These are phyloP conservation scores for Allacma fusca DNA, from an alignment of 2,888 invertebrate species.

Conservation along the genomic window DNA sequence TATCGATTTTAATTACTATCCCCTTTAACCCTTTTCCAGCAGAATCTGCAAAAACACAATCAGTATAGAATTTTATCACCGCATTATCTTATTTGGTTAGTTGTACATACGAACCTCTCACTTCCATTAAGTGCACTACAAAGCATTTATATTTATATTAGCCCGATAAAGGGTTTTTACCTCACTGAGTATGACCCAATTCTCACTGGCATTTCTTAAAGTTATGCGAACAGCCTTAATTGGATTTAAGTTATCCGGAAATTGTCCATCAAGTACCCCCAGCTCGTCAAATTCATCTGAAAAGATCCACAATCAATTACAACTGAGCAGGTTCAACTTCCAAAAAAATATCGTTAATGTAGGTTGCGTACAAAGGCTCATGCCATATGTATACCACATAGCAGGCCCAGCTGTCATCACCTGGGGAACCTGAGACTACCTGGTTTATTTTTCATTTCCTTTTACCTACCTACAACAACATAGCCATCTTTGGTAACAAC, in stretches of 20 bases:
- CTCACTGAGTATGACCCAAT: constrained; percentile 93
- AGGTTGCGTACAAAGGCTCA: no score
- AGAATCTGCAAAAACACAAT: constrained; percentile 14
- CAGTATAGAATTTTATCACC: background rate
- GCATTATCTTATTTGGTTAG: background rate
- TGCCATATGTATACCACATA: no score
- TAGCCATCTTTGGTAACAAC: constrained; percentile 73
- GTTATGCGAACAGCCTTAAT: constrained; percentile 78
- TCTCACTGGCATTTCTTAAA: constrained; percentile 80
- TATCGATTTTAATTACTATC: no score
- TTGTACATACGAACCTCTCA: no score
- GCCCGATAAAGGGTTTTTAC: no score
- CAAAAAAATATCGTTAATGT: no score
- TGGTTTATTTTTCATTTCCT: background rate
- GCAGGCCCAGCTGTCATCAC: no score
- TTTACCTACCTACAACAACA: constrained; percentile 71
- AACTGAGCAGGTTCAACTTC: background rate
- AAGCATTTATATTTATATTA: no score
- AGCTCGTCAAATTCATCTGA: constrained; percentile 78
- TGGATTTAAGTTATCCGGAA: constrained; percentile 74
- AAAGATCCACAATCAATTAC: constrained; percentile 14
- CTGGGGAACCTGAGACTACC: no score
- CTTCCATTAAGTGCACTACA: no score
- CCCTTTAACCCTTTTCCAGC: background rate
- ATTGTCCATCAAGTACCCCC: constrained; percentile 79